These are phyloP conservation scores for Eumaeus atala DNA, from an alignment of 1,140 invertebrate genomes.

Conservation along the genomic window DNA sequence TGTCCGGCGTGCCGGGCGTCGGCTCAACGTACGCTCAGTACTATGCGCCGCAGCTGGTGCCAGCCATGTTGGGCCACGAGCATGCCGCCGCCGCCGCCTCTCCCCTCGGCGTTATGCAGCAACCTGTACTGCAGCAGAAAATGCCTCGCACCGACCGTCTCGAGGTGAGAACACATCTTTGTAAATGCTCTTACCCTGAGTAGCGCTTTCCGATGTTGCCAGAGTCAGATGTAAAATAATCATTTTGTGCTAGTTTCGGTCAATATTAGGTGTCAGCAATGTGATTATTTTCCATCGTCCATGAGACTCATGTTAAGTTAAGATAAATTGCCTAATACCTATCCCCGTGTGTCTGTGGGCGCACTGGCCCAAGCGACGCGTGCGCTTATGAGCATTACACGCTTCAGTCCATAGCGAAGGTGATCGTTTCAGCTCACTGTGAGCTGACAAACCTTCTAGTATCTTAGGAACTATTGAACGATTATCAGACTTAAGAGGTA, in stretches of 20 bases:
- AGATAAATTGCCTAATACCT: constrained; percentile 28
- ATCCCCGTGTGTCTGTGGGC: constrained; percentile 49
- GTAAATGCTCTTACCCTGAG: constrained; percentile 26
- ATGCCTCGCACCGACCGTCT: constrained; percentile 94
- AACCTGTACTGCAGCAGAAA: constrained; percentile 91
- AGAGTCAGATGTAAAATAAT: constrained; percentile 39
- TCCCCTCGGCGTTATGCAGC: constrained; percentile 82
- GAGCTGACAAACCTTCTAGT: too few relatives aligned
- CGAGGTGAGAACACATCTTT: constrained; percentile 83
- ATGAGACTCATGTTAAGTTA: constrained; percentile 7
- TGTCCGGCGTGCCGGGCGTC: constrained; percentile 88
- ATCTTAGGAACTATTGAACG: too few relatives aligned
- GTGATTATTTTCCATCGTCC: constrained; percentile 18
- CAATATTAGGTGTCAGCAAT: background rate
- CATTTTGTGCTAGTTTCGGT: background rate
- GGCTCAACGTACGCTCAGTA: constrained; percentile 91
- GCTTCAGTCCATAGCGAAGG: constrained; percentile 53
- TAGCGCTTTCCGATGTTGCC: constrained; percentile 56
- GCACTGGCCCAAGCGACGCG: constrained; percentile 47
- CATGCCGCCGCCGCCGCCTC: constrained; percentile 84
- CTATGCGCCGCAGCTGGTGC: constrained; percentile 90
- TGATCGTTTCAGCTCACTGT: constrained; percentile 31
- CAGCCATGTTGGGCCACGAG: constrained; percentile 86
- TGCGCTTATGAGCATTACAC: constrained; percentile 67
- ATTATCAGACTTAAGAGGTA: too few relatives aligned